Evolutionary conservation across 2,888 invertebrate species (phyloP), one percentile per base, ranked within the genome.

Genomic region (Periphyllus acericola): DNA sequence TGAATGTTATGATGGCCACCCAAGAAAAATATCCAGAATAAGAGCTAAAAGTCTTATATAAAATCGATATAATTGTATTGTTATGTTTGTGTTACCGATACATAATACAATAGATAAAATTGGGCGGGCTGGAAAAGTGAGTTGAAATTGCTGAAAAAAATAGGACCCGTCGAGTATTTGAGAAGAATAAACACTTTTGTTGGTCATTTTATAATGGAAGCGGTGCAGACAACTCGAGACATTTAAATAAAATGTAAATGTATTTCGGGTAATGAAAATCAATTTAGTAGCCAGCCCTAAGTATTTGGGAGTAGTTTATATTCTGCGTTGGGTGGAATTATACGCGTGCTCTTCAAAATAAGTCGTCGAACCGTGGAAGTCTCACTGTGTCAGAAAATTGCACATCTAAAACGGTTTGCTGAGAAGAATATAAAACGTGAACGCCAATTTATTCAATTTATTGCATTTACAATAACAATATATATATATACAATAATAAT

Each of bases 171-270:
- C 0, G 32, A 68, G 52, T 52, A n/a, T 72, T 34, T 25, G 17
- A 71, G 52, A n/a, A 71, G 32, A 71, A 72, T 25, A 82, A 82
- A 82, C 29, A 81, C 46, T 81, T 46, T 11, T 14, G 11, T 32
- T 46, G 68, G 5, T 5, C 40, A 9, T 46, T 46, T 32, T 6
- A 71, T 71, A 68, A 46, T 81, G 40, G 46, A 71, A 14, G 11
- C 46, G 17, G 29, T 14, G 55, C 32, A n/a, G 11, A 79, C 11
- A 25, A 55, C n/a, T 55, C 3, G 19, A 46, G 21, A 81, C 6
- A 71, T 68, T 46, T 68, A 32, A 46, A 46, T 46, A 46, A 68
- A 81, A 81, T 25, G 40, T 32, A 34, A 79, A 34, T 79, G 60
- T 55, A 60, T 60, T 79, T 60, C 14, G 14, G 14, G 46, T 46